Evolutionary conservation across 2,113 vertebrate species (phyloP).

Genomic region (Pedetes capensis): DNA sequence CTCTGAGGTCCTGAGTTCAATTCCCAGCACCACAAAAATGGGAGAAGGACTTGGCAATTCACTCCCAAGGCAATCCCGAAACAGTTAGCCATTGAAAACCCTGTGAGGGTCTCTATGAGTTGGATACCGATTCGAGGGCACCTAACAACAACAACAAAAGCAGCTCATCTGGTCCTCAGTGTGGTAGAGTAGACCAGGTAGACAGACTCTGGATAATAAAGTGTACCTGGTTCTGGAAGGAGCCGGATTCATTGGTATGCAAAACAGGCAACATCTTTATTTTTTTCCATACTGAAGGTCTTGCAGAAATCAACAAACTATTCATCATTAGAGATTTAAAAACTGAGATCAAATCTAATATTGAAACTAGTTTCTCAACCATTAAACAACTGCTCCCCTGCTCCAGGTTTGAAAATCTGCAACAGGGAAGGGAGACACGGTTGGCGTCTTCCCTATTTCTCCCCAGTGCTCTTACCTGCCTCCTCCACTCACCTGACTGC

Average conservation of each 20-base stretch:
- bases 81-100: too few species aligned
- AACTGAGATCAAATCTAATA: background rate
- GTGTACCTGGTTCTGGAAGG: background rate
- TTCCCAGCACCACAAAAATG: too few species aligned
- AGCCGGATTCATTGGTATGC: background rate
- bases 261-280: background rate
- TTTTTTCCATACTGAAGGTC: background rate
- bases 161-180: background rate
- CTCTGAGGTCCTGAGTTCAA: too few species aligned
- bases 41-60: too few species aligned
- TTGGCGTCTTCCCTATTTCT: background rate
- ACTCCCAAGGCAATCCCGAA: too few species aligned
- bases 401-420: background rate
- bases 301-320: conserved; percentile 40
- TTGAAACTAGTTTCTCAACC: background rate
- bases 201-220: background rate
- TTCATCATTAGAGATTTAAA: background rate
- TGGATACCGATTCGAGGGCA: too few species aligned
- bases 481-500: background rate
- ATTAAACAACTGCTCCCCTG: background rate
- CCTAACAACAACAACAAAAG: too few species aligned
- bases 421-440: background rate
- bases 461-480: background rate
- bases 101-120: too few species aligned
- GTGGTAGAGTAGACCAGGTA: background rate